These are phyloP conservation scores for Leptinotarsa haldemani DNA, from an alignment of 2,888 invertebrate species.

Conservation along the genomic window DNA sequence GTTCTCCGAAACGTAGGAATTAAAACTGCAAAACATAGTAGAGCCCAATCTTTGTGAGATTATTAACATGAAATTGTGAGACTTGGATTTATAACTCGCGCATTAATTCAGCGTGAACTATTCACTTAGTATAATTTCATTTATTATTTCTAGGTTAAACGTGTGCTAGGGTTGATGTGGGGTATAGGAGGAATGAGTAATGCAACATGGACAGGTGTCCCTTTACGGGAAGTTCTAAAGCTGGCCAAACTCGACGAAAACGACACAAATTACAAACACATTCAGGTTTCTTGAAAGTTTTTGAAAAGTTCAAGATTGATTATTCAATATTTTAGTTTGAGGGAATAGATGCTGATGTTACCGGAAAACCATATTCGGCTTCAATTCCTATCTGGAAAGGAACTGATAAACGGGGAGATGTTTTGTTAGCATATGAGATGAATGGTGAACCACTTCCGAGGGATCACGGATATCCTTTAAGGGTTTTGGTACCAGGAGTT, in stretches of 20 bases:
- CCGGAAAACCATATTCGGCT: constrained; percentile 87
- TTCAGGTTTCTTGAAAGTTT: constrained; percentile 69
- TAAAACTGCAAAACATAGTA: no score
- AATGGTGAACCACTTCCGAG: constrained; percentile 85
- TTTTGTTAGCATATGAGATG: constrained; percentile 95
- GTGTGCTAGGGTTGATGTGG: constrained; percentile 91
- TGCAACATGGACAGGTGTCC: constrained; percentile 88
- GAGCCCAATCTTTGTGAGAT: no score
- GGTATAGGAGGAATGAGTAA: constrained; percentile 92
- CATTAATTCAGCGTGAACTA: no score
- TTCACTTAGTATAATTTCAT: no score
- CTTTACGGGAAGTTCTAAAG: constrained; percentile 77
- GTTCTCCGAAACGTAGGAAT: no score
- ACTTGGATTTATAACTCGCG: no score
- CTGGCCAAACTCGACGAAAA: constrained; percentile 73
- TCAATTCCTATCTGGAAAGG: constrained; percentile 89
- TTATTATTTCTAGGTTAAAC: constrained; percentile 71
- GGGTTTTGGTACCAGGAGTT: constrained; percentile 91
- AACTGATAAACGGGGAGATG: constrained; percentile 78
- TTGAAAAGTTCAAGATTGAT: not conserved
- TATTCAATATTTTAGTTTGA: constrained; percentile 72
- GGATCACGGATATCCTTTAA: constrained; percentile 93
- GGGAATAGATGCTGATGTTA: constrained; percentile 87
- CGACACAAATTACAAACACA: constrained; percentile 71
- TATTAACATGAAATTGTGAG: no score